Evolutionary conservation across 2,888 invertebrate species (phyloP).

Genomic region (Agrilus cyanescens): DNA sequence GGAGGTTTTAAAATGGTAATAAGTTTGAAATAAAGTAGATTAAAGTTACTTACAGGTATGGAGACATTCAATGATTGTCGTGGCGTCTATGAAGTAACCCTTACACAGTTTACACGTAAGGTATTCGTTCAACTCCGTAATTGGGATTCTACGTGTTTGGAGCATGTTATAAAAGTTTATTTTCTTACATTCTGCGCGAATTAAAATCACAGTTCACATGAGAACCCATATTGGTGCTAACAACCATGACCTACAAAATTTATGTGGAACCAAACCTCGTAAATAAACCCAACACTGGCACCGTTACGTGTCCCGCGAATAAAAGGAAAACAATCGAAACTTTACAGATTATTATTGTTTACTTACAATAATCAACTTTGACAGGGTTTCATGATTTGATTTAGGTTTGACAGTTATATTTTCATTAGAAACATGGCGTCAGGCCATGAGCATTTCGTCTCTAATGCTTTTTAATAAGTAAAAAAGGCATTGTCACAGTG

Average conservation of each 20-base stretch:
- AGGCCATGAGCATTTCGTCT: slow-evolving; percentile 5
- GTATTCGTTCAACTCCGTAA: slow-evolving; percentile 50
- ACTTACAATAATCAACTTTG: slow-evolving; percentile 28
- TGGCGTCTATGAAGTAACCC: slow-evolving; percentile 67
- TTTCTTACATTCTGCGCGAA: slow-evolving; percentile 14
- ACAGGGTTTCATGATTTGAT: slow-evolving; percentile 25
- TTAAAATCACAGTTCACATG: slow-evolving; percentile 13
- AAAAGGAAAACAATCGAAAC: slow-evolving; percentile 7
- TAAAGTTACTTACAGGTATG: slow-evolving; percentile 55
- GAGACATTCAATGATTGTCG: slow-evolving; percentile 67
- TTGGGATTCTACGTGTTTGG: slow-evolving; percentile 33
- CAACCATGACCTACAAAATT: slow-evolving; percentile 29
- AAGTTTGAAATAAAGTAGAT: not conserved
- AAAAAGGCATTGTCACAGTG: too few species aligned
- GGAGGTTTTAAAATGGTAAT: not conserved
- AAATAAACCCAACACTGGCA: not conserved
- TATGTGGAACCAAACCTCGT: not conserved
- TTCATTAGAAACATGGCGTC: slow-evolving; percentile 27
- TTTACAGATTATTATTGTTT: slow-evolving; percentile 28
- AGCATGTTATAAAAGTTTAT: slow-evolving; percentile 26
- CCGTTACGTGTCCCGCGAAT: slow-evolving; percentile 3
- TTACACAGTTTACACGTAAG: slow-evolving; percentile 58
- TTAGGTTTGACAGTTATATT: slow-evolving; percentile 24
- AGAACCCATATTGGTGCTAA: slow-evolving; percentile 31
- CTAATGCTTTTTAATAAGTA: too few species aligned